Evolutionary conservation across 2,888 invertebrate genomes (phyloP).

Genomic region (Podotricha telesiphe): DNA sequence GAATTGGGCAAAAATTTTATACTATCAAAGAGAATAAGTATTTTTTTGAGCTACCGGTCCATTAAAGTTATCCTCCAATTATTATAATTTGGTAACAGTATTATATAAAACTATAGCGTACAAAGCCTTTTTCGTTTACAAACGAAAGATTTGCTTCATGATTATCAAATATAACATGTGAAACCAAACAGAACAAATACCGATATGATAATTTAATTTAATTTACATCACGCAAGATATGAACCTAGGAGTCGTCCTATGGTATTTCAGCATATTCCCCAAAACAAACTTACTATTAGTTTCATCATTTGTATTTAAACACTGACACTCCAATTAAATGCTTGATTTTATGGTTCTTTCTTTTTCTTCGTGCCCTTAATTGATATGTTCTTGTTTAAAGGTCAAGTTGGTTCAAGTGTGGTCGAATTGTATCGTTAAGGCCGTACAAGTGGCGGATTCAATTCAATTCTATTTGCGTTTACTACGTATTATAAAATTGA

Average conservation of each 20-base stretch:
- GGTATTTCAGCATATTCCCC: neutral
- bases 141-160: too few relatives aligned
- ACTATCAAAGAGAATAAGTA: too few relatives aligned
- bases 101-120: too few relatives aligned
- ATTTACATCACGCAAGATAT: too few relatives aligned
- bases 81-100: too few relatives aligned
- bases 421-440: constrained; percentile 30
- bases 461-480: constrained; percentile 1
- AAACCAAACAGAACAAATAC: too few relatives aligned
- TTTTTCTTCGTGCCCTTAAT: constrained; percentile 33
- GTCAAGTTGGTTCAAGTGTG: constrained; percentile 35
- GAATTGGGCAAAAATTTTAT: neutral
- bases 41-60: too few relatives aligned
- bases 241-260: neutral
- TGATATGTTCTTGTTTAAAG: constrained; percentile 37
- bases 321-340: constrained; percentile 26
- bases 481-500: neutral
- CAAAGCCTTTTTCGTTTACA: too few relatives aligned
- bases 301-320: constrained; percentile 20
- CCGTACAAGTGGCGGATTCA: constrained; percentile 16
- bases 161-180: too few relatives aligned
- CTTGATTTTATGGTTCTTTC: constrained; percentile 32
- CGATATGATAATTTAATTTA: too few relatives aligned
- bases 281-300: neutral
- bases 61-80: neutral